phyloP scores from a whole-genome alignment of 2,797 vertebrate genomes.

The Salmo trutta region DNA sequence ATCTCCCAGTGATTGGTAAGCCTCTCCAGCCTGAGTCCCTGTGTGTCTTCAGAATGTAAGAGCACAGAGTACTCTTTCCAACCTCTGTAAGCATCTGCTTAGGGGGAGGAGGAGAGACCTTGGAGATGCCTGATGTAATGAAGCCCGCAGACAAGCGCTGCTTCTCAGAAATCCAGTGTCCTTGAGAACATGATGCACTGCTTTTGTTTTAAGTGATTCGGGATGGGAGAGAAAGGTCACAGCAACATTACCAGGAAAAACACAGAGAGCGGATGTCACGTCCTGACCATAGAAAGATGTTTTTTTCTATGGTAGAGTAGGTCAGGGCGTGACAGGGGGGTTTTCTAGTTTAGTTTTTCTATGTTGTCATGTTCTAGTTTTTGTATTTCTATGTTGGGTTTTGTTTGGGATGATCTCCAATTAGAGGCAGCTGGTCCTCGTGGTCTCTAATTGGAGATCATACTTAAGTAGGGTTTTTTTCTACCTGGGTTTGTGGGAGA shows the following conservation, averaged over 20 bases:
- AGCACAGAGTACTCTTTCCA: constrained; percentile 43
- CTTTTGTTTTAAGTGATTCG: constrained; percentile 32
- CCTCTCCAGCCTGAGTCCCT: constrained; percentile 35
- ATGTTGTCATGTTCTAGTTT: too few relatives aligned
- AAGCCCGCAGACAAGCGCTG: constrained; percentile 36
- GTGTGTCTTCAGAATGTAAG: constrained; percentile 45
- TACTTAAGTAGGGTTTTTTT: too few relatives aligned
- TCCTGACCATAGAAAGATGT: too few relatives aligned
- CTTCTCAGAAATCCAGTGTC: constrained; percentile 42
- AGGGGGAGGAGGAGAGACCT: constrained; percentile 41
- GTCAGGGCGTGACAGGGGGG: too few relatives aligned
- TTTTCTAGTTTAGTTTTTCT: too few relatives aligned
- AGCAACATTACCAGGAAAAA: background rate
- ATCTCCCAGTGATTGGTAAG: constrained; percentile 42
- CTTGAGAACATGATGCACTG: constrained; percentile 47
- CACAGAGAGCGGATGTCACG: background rate
- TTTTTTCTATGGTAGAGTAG: too few relatives aligned
- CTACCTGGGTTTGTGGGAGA: too few relatives aligned
- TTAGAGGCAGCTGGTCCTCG: too few relatives aligned
- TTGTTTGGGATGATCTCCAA: too few relatives aligned
- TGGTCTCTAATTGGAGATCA: too few relatives aligned
- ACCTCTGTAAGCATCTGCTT: constrained; percentile 33
- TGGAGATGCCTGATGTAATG: constrained; percentile 36
- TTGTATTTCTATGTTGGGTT: too few relatives aligned
- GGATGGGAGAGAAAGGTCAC: background rate